These are phyloP conservation scores for Lepus europaeus DNA, from an alignment of 2,113 vertebrate genomes.

Conservation along the genomic window DNA sequence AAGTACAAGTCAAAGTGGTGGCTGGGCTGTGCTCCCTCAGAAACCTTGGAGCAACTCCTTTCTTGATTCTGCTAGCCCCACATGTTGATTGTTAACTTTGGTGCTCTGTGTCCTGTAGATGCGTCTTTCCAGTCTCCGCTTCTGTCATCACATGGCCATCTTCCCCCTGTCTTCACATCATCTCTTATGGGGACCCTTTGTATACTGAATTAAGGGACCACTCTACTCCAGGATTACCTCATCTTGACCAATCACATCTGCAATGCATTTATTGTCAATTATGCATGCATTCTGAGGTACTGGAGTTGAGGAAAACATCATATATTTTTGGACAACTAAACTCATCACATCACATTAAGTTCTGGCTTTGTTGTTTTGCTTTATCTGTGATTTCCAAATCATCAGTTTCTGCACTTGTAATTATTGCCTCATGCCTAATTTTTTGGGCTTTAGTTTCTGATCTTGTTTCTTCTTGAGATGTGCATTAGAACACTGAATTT, in stretches of 20 bases:
- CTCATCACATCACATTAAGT: background rate
- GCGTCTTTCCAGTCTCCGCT: background rate
- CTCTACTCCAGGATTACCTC: background rate
- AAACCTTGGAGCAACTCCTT: background rate
- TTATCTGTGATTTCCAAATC: background rate
- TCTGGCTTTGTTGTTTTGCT: background rate
- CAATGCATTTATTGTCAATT: background rate
- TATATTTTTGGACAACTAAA: background rate
- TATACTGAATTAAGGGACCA: background rate
- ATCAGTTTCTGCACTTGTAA: background rate
- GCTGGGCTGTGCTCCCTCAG: background rate
- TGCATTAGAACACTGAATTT: background rate
- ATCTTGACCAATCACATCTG: background rate
- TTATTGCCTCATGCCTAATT: background rate
- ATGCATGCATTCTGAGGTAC: background rate
- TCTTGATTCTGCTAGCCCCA: background rate
- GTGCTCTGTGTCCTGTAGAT: too few species aligned
- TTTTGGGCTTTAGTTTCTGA: background rate
- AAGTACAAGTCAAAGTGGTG: background rate
- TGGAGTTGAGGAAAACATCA: background rate
- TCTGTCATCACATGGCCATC: background rate
- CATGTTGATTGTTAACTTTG: background rate
- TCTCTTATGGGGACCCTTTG: background rate
- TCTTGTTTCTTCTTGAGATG: background rate
- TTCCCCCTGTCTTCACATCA: background rate